Base-by-base conservation (phyloP, 2,888 invertebrate genomes). In the Hoplodrina ambigua region DNA sequence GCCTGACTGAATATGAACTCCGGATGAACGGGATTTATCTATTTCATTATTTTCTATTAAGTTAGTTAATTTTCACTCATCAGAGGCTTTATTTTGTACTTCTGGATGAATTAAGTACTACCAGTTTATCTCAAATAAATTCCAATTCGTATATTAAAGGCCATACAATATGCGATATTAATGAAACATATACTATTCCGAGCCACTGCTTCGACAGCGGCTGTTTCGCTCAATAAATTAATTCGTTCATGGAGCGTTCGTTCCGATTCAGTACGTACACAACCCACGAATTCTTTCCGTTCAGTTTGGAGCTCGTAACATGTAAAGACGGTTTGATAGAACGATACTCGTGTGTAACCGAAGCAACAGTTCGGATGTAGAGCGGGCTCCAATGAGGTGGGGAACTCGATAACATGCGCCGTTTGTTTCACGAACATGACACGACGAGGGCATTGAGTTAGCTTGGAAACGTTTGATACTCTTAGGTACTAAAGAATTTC, bases 161-260 rank as follows among this genome's bases (percentile, higher is more conserved):
- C n/a, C 25, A 44, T n/a, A 53, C n/a, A 61, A 52, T 52, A 69
- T 60, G 54, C 17, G 46, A 55, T 68, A 68, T 56, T 80, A 76
- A 69, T 76, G n/a, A 68, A 67, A 72, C 69, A 69, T 78, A 78
- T 52, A 67, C 55, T 66, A 70, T 84, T 82, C 83, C 83, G 30
- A 71, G 25, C 69, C 77, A 81, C 65, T 75, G 77, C 70, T 59
- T 58, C 59, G 56, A 60, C 64, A 63, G 63, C 69, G 65, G 55
- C 69, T 63, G 76, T 74, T 78, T 81, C 83, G 74, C 84, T 81
- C 78, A 83, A 81, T 84, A 84, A 83, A 83, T 80, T 85, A 81
- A 85, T 84, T 78, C 76, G 73, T 78, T 66, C 69, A 85, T 72
- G 74, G 68, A 75, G 76, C 72, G 76, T 78, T 70, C 54, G 20